Percentiles rank a stretch among this genome's conserved stretches.
phyloP scores from a whole-genome alignment of 2,888 invertebrate species.

The Agonopterix subpropinquella region DNA sequence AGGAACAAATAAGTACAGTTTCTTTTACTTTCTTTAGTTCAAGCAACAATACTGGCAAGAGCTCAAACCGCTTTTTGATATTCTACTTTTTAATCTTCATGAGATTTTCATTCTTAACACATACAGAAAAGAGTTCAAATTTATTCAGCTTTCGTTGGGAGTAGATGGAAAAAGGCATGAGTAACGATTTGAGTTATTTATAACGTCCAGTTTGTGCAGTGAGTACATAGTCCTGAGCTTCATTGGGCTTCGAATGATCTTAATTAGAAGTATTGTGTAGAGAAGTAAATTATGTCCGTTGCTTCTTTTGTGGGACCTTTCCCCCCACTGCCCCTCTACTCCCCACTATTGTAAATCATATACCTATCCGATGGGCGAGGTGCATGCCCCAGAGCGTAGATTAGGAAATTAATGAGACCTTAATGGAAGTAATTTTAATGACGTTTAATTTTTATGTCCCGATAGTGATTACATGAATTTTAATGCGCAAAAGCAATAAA shows the following conservation, averaged over 20 bases:
- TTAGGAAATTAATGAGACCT: slow-evolving; percentile 67
- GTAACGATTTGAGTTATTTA: slow-evolving; percentile 69
- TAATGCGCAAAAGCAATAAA: slow-evolving; percentile 62
- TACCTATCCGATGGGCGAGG: slow-evolving; percentile 33
- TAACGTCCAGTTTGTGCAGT: slow-evolving; percentile 62
- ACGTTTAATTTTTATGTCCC: slow-evolving; percentile 52
- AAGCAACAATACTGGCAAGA: slow-evolving; percentile 48
- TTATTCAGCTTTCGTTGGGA: slow-evolving; percentile 35
- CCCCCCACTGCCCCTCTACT: slow-evolving; percentile 18
- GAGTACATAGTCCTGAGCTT: slow-evolving; percentile 53
- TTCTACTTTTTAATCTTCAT: slow-evolving; percentile 23
- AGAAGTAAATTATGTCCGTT: slow-evolving; percentile 57
- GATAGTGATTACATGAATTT: slow-evolving; percentile 57
- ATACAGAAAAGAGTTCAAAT: slow-evolving; percentile 27
- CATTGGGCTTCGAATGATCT: slow-evolving; percentile 67
- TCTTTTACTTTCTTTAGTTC: slow-evolving; percentile 53
- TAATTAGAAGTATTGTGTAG: slow-evolving; percentile 71
- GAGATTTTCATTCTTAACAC: slow-evolving; percentile 34
- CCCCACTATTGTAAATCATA: slow-evolving; percentile 53
- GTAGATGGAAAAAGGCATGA: slow-evolving; percentile 52
- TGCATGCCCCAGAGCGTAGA: slow-evolving; percentile 57
- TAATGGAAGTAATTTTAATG: slow-evolving; percentile 64
- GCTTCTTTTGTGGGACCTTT: slow-evolving; percentile 40
- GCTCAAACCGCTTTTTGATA: slow-evolving; percentile 36
- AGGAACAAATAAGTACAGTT: slow-evolving; percentile 47